phyloP scores from a whole-genome alignment of 2,888 invertebrate genomes.

The Polyommatus iphigenia region DNA sequence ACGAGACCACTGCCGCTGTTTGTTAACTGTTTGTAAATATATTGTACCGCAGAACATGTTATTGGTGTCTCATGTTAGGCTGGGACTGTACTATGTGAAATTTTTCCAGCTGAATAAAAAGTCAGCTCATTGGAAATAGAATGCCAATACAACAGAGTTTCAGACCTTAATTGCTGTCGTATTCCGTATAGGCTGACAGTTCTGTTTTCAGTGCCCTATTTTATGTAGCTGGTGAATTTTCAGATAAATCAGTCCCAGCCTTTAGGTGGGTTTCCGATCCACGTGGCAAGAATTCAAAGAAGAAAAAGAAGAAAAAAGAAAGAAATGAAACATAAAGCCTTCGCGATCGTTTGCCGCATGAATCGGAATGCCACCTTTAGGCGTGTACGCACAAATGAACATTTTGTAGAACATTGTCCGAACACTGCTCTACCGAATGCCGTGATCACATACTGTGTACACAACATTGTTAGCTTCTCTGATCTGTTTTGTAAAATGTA shows the following conservation, averaged over 20 bases:
- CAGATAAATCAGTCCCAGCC: not conserved
- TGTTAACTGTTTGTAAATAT: conserved; percentile 69
- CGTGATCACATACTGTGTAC: conserved; percentile 39
- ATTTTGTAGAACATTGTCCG: not conserved
- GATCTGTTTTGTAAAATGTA: conserved; percentile 77
- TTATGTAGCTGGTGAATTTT: not conserved
- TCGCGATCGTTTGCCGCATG: too few relatives aligned
- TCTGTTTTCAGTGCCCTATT: not conserved
- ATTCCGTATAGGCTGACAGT: not conserved
- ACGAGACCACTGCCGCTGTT: conserved; percentile 61
- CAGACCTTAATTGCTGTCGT: not conserved
- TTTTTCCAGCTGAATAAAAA: not conserved
- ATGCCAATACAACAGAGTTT: not conserved
- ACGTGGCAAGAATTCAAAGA: too few relatives aligned
- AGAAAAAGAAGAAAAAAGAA: too few relatives aligned
- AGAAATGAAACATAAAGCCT: too few relatives aligned
- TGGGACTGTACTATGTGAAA: not conserved
- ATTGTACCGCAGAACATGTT: conserved; percentile 53
- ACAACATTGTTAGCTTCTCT: conserved; percentile 64
- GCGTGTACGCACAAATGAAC: conserved; percentile 3
- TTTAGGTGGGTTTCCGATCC: not conserved
- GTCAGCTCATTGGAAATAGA: not conserved
- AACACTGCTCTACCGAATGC: not conserved
- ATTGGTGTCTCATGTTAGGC: conserved; percentile 58
- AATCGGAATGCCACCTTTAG: not conserved